These are phyloP conservation scores for Phalanger gymnotis DNA, from an alignment of 2,797 vertebrate species.

Conservation along the genomic window DNA sequence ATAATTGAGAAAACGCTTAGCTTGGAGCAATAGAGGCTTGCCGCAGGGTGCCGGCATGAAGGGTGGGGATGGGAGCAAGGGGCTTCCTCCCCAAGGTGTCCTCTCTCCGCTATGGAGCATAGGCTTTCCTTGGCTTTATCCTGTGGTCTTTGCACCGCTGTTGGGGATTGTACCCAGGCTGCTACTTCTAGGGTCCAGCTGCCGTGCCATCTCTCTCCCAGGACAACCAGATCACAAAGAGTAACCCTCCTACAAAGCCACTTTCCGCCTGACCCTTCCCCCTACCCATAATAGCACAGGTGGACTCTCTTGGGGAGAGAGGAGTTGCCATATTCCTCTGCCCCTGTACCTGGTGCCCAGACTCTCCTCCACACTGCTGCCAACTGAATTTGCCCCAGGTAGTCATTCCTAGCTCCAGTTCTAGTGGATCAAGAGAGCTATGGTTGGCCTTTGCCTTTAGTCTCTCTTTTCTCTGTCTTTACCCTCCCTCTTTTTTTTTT, in stretches of 20 bases:
- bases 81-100: not conserved
- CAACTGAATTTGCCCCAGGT: not conserved
- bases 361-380: not conserved
- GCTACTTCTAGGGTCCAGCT: not conserved
- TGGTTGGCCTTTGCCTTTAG: not conserved
- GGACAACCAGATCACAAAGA: not conserved
- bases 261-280: not conserved
- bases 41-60: not conserved
- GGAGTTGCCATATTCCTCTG: not conserved
- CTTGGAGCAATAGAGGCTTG: not conserved
- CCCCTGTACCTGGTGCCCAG: not conserved
- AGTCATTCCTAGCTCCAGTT: not conserved
- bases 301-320: not conserved
- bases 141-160: not conserved
- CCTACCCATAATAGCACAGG: not conserved
- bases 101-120: not conserved
- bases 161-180: not conserved
- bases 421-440: not conserved
- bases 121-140: not conserved
- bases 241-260: not conserved
- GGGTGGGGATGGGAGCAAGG: not conserved
- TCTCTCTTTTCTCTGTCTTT: not conserved
- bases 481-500: not conserved
- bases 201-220: not conserved
- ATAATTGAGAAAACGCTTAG: no score